Base-by-base conservation (phyloP, 1,140 invertebrate genomes). In the Drosophila santomea region DNA sequence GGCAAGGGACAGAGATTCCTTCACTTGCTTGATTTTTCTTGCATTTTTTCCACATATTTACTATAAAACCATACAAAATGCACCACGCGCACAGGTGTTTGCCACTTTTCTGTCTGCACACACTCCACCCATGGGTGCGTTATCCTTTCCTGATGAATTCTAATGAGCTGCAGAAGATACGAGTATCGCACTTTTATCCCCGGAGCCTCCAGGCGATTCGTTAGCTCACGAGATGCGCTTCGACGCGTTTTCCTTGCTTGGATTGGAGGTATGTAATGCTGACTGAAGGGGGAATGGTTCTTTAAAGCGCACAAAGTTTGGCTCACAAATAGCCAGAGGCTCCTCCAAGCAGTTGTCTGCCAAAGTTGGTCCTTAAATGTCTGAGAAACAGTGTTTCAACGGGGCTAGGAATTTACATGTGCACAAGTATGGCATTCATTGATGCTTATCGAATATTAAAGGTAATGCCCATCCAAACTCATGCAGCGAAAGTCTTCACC, bases 301-400 rank as follows among this genome's bases (percentile, higher is more conserved):
- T 28, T 36, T 36, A 58, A 47, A 44, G 48, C 52, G 43, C 48
- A n/a, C 73, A 41, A 76, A 77, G 74, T 77, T 77, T 76, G 52
- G 74, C 63, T 43, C 64, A 47, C 79, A 83, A 88, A 86, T 88
- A 86, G 83, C 83, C 84, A 66, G 47, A 36, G 73, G 73, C 60
- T 51, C 43, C 71, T 51, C 43, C 61, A n/a, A 38, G 62, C 55
- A 75, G 72, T 56, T 75, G 62, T 75, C 73, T 67, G 73, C 62
- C 54, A 75, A 75, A 75, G 59, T 74, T 74, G 44, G 38, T 50
- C 47, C 39, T 72, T 28, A 62, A 60, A 60, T 28, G 15, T 39
- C 23, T 25, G 20, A n/a, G 2, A 1, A 39, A 17, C 28, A 12
- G 0, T 8, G 14, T 39, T 39, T 62, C 28, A 62, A n/a, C 11